Base-by-base conservation (phyloP, 2,113 vertebrate genomes). In the Pterophyllum scalare region DNA sequence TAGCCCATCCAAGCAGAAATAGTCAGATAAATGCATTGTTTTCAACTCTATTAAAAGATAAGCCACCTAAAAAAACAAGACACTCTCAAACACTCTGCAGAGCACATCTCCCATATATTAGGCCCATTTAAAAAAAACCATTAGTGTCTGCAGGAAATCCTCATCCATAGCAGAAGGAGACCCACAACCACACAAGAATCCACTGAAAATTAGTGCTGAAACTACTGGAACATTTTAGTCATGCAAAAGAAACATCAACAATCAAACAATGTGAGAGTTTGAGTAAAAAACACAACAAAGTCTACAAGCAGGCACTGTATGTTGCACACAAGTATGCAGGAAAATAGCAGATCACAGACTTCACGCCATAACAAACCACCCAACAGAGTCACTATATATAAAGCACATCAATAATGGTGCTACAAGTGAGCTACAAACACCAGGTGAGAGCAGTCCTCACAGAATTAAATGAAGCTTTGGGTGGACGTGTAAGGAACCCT, bases 341-440 rank as follows among this genome's bases (percentile, higher is more conserved):
- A 52, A 56, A 26, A 62, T 83, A 19, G 87, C 84, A 80, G 38
- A 72, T 88, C 84, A 90, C 83, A 11, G 59, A 87, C 35, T 80
- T 75, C 59, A 90, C 62, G 26, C 43, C 12, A 35, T 31, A 35
- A 61, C 33, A 43, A 35, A 59, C 86, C 78, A 79, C 35, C 58
- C 64, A 81, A 74, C 76, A 59, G 61, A 56, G 81, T 75, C 75
- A 83, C 58, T 60, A 59, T 74, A 62, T 26, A 89, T 5, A 33
- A 67, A 88, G 62, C 33, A 84, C 38, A 15, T 83, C 28, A 78
- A 86, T 10, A 88, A 59, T 4, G 49, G 59, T 80, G 87, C 86
- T 87, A 88, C 87, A 84, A 54, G 82, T 80, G 80, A 79, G 82
- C 79, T 78, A 88, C 89, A 49, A 78, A 88, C 82, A 64, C 49